phyloP scores from a whole-genome alignment of 2,888 invertebrate species.

The Drosophila mulleri region DNA sequence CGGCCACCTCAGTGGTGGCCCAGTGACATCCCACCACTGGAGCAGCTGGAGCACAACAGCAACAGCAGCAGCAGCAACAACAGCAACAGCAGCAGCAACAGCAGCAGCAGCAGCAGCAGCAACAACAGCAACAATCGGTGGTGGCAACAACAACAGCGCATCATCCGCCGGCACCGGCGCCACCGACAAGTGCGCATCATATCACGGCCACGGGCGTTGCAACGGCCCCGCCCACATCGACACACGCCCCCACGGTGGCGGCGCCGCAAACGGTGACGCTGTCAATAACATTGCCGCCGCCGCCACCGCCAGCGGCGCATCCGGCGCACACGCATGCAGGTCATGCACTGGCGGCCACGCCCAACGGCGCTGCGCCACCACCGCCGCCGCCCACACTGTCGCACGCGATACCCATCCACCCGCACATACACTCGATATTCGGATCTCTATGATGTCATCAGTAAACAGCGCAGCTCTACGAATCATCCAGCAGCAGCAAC shows the following conservation, averaged over 20 bases:
- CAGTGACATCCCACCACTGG: constrained; percentile 85
- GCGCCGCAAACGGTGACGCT: constrained; percentile 83
- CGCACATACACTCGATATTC: constrained; percentile 85
- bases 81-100: constrained; percentile 61
- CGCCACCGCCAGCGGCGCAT: constrained; percentile 70
- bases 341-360: constrained; percentile 69
- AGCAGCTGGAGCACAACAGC: constrained; percentile 71
- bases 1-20: constrained; percentile 84
- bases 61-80: constrained; percentile 62
- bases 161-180: constrained; percentile 51
- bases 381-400: constrained; percentile 81
- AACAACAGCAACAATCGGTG: constrained; percentile 46
- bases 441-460: constrained; percentile 86
- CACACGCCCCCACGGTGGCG: constrained; percentile 78
- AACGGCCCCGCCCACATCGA: constrained; percentile 60
- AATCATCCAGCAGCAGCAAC: constrained; percentile 23
- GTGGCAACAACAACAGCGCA: constrained; percentile 53
- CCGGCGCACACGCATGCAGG: constrained; percentile 74
- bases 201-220: constrained; percentile 57
- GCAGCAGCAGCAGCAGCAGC: constrained; percentile 48
- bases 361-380: constrained; percentile 69
- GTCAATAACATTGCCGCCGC: constrained; percentile 83
- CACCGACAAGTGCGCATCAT: constrained; percentile 60
- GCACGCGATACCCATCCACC: constrained; percentile 84
- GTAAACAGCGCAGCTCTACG: constrained; percentile 59